Evolutionary conservation across 2,113 vertebrate genomes (phyloP), one percentile per base, ranked within the genome.

Genomic region (Conger conger): DNA sequence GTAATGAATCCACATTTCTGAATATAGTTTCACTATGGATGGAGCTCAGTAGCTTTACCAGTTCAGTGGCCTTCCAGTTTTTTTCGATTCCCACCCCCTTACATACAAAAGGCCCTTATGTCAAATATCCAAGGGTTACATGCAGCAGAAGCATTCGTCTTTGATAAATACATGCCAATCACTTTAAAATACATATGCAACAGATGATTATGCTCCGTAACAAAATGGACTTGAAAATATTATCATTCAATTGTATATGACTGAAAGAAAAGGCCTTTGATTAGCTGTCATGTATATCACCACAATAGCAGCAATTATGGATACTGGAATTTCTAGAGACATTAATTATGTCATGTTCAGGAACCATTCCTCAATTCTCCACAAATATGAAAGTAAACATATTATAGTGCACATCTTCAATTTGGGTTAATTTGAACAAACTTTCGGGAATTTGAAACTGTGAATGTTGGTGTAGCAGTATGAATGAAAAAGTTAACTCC

Each of bases 101-200:
- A 57, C 76, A 79, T 80, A 86, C 85, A 86, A 63, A 85, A 8
- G 84, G 80, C 57, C 18, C 83, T 87, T 89, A 76, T 87, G 40
- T 60, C 60, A 76, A 85, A 77, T 37, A 16, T 76, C 76, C 81
- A 82, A 50, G n/a, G 53, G 68, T 38, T 84, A 54, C 76, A 88
- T 90, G 77, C 81, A 91, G 36, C 30, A 83, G 80, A 80, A 79
- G 78, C 86, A 83, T 84, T 80, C 82, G 53, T 86, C 68, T 86
- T 40, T n/a, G 57, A 42, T 40, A 63, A 86, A 45, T 68, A 53
- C 86, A 86, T 86, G 86, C 86, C 78, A 83, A 83, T 83, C 40
- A 83, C 40, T 80, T 85, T 79, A 83, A 82, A 87, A 87, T 68
- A 86, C 76, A 54, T 82, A 83, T 83, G 78, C 50, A 81, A 86